Base-by-base conservation (phyloP, 2,888 invertebrate genomes). In the Boloria selene region DNA sequence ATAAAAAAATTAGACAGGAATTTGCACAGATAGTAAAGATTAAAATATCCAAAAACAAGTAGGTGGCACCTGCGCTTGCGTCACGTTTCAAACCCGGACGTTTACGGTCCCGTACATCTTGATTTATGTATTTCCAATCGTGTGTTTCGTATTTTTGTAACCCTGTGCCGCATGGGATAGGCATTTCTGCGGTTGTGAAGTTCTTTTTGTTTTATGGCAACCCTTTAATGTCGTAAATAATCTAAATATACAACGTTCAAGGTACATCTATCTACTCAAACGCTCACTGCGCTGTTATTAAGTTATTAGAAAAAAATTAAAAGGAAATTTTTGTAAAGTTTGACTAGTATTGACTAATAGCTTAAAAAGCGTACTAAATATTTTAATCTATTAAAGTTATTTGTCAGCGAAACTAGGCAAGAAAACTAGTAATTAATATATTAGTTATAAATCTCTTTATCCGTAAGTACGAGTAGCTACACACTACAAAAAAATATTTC, bases 51-150 rank as follows among this genome's bases (percentile, higher is more conserved):
- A 26, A 60, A 65, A 65, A 70, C 45, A 42, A 65, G 68, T 67
- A 64, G 66, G 59, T 65, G 59, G 61, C 61, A 70, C 67, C 62
- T 69, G 69, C 61, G 58, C 58, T 59, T 59, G 65, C 70, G 67
- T 70, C 70, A 70, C 59, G 44, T 45, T 60, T 49, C 60, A 60
- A 59, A 53, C 42, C 59, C 38, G 63, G 69, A 66, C 64, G 60
- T 65, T 65, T 67, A 70, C 67, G 58, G 67, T 61, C 63, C 65
- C 58, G 67, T 52, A 61, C 62, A 59, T 53, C 49, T 47, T 68
- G 67, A 70, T 70, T 70, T 70, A 70, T 65, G 45, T 38, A 38
- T 63, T 67, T 67, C 50, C 67, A 70, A 67, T 70, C 59, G 68
- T 61, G 17, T 50, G 31, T 38, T 38, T 38, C 59, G 64, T 67